Evolutionary conservation across 2,113 vertebrate genomes (phyloP).

Genomic region (Neolamprologus kungweensis): DNA sequence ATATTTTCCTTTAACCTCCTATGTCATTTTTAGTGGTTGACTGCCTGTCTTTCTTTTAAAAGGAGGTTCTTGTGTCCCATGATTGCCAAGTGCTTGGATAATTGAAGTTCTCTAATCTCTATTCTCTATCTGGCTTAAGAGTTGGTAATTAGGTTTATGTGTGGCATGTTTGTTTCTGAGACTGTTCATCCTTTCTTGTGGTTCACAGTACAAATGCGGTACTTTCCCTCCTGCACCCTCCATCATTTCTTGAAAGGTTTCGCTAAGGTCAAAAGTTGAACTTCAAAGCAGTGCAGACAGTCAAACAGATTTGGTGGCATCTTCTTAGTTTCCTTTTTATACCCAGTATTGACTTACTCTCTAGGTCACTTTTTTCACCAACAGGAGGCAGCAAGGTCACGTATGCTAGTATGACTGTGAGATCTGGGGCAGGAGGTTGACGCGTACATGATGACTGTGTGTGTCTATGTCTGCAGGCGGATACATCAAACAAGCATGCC

Average conservation of each 20-base stretch:
- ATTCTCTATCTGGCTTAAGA: neutral
- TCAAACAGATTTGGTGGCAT: neutral
- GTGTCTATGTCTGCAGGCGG: neutral
- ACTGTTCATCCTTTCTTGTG: neutral
- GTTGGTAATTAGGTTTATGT: neutral
- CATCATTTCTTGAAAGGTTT: neutral
- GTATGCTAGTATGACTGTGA: neutral
- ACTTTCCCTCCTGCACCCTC: neutral
- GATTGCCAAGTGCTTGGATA: neutral
- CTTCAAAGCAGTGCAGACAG: neutral
- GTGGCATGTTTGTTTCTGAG: neutral
- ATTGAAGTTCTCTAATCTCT: neutral
- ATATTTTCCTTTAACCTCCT: neutral
- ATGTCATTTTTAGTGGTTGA: neutral
- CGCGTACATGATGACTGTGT: neutral
- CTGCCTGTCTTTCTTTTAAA: neutral
- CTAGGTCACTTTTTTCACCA: slow-evolving; percentile 26
- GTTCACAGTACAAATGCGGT: neutral
- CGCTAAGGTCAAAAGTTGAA: neutral
- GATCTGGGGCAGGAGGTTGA: slow-evolving; percentile 8
- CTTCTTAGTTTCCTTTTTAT: neutral
- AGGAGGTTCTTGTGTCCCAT: neutral
- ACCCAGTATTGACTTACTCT: neutral
- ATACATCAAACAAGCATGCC: neutral
- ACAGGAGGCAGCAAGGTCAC: slow-evolving; percentile 3